phyloP scores from a whole-genome alignment of 1,140 invertebrate species.

The Nixonia krombeini region DNA sequence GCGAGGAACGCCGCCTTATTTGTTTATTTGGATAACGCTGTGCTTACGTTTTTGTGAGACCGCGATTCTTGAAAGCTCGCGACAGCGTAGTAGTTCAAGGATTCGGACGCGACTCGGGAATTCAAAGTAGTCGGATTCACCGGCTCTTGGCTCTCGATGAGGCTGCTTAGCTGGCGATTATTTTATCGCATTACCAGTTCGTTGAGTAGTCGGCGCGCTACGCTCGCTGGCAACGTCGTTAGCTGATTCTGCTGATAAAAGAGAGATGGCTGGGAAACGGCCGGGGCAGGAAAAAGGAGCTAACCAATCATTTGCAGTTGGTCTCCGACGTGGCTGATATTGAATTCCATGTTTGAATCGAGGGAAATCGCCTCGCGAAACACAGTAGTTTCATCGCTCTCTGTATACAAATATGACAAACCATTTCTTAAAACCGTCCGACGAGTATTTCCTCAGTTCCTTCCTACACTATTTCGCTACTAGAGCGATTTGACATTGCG shows the following conservation, averaged over 20 bases:
- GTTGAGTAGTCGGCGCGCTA: slow-evolving; percentile 30
- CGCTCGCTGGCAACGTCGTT: slow-evolving; percentile 39
- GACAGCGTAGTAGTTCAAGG: too few relatives aligned
- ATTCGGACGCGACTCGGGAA: too few relatives aligned
- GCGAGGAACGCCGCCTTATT: too few relatives aligned
- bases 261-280: slow-evolving; percentile 19
- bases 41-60: too few relatives aligned
- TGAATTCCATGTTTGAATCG: slow-evolving; percentile 11
- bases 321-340: slow-evolving; percentile 6
- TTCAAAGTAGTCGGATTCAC: slow-evolving; percentile 26
- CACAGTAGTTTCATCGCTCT: slow-evolving; percentile 1
- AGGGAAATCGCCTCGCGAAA: slow-evolving; percentile 3
- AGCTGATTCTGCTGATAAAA: slow-evolving; percentile 48
- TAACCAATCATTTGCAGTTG: slow-evolving; percentile 33
- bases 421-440: too few relatives aligned
- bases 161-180: slow-evolving; percentile 42
- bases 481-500: too few relatives aligned
- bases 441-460: too few relatives aligned
- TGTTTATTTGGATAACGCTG: too few relatives aligned
- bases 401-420: too few relatives aligned
- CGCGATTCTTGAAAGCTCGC: too few relatives aligned
- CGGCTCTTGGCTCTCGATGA: slow-evolving; percentile 20
- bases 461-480: too few relatives aligned
- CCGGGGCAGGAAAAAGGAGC: slow-evolving; percentile 9
- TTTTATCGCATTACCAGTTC: slow-evolving; percentile 41